Evolutionary conservation across 1,140 invertebrate genomes (phyloP), one percentile per base, ranked within the genome.

Genomic region (Spodoptera litura): DNA sequence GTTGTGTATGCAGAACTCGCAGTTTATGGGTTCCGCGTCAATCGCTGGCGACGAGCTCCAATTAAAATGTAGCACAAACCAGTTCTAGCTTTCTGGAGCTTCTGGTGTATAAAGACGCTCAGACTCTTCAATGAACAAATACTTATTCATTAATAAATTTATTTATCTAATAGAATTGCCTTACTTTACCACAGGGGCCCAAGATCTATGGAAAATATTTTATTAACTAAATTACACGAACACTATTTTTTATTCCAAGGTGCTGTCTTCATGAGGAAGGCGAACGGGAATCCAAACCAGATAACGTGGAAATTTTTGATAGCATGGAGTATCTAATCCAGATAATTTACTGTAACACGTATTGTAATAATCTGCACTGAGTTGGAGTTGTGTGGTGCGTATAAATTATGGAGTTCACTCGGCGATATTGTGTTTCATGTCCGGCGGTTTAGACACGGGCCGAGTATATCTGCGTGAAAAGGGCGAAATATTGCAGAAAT

Each of bases 341-440:
- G 80, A 83, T 85, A 81, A 87, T 88, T 85, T 87, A 83, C 87
- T 84, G 87, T 88, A 86, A 87, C 82, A 84, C 81, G 80, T 83
- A 81, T 79, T 81, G 86, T 89, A 88, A 90, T 88, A 89, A 78
- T 89, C 85, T 89, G 87, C 85, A 85, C 83, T 73, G 84, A 83
- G 72, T 79, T 85, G 84, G 81, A 87, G 78, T 78, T 85, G 80
- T 82, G 80, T 81, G 78, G 74, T 88, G 88, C 86, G 81, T 92
- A 92, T 94, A 94, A 94, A 91, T 93, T 91, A 94, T 92, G 87
- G 87, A 88, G 88, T 83, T 86, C 85, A 90, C 87, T 89, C 81
- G 79, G 89, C 85, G 91, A 93, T 94, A 94, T 94, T 93, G 91
- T 93, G 90, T 94, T 93, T 94, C 93, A 93, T 87, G 91, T 93